These are phyloP conservation scores for Belgica antarctica DNA, from an alignment of 2,888 invertebrate species.

Conservation along the genomic window DNA sequence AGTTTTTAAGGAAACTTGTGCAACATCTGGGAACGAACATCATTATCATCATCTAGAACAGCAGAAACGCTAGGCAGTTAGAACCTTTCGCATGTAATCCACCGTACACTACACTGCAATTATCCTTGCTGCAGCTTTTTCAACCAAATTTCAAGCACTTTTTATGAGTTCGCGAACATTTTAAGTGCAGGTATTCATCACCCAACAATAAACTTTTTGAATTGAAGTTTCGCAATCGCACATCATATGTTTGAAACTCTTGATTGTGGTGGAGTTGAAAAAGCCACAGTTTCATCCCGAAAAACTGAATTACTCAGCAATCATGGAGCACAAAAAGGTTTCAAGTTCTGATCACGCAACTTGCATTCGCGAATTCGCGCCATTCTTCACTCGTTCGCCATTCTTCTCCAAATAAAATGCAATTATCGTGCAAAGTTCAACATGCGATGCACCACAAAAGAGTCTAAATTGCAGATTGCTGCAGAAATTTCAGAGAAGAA, in stretches of 20 bases:
- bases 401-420: background rate
- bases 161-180: no score
- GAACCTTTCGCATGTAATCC: no score
- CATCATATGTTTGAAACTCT: background rate
- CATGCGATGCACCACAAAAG: conserved; percentile 8
- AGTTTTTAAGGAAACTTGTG: no score
- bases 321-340: background rate
- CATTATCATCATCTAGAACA: no score
- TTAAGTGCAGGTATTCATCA: conserved; percentile 37
- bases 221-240: background rate
- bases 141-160: no score
- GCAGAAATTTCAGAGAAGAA: background rate
- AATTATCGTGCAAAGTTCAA: conserved; percentile 13
- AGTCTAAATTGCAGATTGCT: background rate
- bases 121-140: no score
- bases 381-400: no score
- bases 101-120: no score
- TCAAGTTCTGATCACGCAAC: background rate
- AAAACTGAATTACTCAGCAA: conserved; percentile 4
- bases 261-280: background rate
- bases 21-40: no score
- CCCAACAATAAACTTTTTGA: background rate
- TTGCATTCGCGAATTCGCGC: background rate
- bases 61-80: no score
- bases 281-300: background rate